These are phyloP conservation scores for Caerostris darwini DNA, from an alignment of 1,140 invertebrate species.

Conservation along the genomic window DNA sequence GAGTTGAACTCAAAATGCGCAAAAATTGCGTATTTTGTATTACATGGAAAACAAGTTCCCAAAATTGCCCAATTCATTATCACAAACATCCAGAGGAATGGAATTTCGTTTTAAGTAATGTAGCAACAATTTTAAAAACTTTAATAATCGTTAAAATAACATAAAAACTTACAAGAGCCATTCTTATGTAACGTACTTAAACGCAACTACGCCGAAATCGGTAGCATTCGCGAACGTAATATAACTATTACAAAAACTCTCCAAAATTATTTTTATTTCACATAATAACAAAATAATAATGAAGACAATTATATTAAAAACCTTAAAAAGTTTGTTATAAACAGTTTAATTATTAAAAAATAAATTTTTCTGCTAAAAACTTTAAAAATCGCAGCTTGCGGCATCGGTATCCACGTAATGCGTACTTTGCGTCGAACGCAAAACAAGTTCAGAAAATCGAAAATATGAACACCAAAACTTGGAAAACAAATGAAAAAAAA, in stretches of 20 bases:
- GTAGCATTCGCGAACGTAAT: background rate
- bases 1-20: background rate
- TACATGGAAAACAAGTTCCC: background rate
- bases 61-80: background rate
- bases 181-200: background rate
- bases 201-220: background rate
- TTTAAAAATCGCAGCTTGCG: background rate
- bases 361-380: background rate
- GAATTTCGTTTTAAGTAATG: background rate
- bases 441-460: slow-evolving; percentile 32
- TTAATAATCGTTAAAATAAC: background rate
- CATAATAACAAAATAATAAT: no score
- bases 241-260: background rate
- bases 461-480: background rate
- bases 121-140: background rate
- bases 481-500: background rate
- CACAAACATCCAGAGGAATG: background rate
- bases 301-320: no score
- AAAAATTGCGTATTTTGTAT: slow-evolving; percentile 9
- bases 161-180: background rate
- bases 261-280: no score
- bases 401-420: background rate
- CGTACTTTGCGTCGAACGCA: slow-evolving; percentile 5
- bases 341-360: background rate
- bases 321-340: no score